Percentiles rank a stretch among this genome's conserved stretches.
Conservation (phyloP, 2,888 invertebrate species). For the Odontothrips loti region DNA sequence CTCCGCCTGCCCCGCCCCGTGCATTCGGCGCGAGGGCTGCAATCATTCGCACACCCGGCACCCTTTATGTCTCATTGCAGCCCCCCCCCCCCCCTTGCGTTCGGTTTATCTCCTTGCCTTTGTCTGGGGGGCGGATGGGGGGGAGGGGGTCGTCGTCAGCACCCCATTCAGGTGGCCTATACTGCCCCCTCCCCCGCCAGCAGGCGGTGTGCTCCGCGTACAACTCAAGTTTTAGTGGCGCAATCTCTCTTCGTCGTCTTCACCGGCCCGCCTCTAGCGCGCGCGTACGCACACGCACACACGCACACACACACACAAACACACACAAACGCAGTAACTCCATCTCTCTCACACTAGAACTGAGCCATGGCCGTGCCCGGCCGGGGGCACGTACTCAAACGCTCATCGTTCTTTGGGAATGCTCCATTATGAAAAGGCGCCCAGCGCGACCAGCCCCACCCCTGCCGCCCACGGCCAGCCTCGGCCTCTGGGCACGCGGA, state of each 20-base stretch:
- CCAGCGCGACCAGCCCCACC: background rate
- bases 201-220: background rate
- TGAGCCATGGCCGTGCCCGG: background rate
- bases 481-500: too few relatives aligned
- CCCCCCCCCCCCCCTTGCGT: background rate
- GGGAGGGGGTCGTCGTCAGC: background rate
- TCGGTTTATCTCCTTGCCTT: conserved; percentile 14
- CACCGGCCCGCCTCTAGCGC: background rate
- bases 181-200: background rate
- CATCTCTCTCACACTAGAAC: background rate
- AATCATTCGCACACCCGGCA: too few relatives aligned
- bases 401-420: conserved; percentile 1
- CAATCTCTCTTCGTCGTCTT: conserved; percentile 13
- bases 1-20: too few relatives aligned
- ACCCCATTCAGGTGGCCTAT: background rate
- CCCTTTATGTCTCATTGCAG: background rate
- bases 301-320: background rate
- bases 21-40: too few relatives aligned
- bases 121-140: background rate
- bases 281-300: background rate
- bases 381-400: background rate
- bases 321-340: too few relatives aligned
- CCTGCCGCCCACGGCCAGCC: background rate
- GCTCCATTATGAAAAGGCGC: background rate
- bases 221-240: conserved; percentile 18